Conservation (phyloP, 2,113 vertebrate species). For the Dinomys branickii region DNA sequence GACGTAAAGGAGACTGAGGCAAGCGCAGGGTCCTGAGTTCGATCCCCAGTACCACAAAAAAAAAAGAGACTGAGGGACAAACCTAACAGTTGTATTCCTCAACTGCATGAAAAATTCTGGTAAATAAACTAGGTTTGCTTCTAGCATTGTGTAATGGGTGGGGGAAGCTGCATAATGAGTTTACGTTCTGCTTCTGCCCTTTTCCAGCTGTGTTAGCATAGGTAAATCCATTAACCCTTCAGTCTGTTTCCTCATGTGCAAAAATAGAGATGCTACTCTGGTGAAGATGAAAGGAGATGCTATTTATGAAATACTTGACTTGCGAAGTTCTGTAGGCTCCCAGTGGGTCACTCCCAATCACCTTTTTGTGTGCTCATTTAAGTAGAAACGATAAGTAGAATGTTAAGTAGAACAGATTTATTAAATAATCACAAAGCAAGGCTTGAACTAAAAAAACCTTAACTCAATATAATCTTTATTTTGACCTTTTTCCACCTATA, state of each 20-base stretch:
- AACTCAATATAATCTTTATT: background rate
- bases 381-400: background rate
- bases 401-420: background rate
- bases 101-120: background rate
- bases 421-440: background rate
- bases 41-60: no score
- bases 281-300: background rate
- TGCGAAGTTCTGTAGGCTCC: background rate
- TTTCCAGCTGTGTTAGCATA: background rate
- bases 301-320: background rate
- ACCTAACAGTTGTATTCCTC: background rate
- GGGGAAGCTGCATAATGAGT: background rate
- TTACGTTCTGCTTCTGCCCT: background rate
- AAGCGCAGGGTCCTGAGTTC: no score
- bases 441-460: background rate
- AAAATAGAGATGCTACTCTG: background rate
- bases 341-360: fast-evolving
- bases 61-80: background rate
- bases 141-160: fast-evolving
- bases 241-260: background rate
- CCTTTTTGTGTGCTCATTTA: background rate
- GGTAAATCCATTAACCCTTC: background rate
- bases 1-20: background rate
- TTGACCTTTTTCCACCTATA: background rate
- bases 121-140: background rate